Base-by-base conservation (phyloP, 2,888 invertebrate species). In the Metalampra italica region DNA sequence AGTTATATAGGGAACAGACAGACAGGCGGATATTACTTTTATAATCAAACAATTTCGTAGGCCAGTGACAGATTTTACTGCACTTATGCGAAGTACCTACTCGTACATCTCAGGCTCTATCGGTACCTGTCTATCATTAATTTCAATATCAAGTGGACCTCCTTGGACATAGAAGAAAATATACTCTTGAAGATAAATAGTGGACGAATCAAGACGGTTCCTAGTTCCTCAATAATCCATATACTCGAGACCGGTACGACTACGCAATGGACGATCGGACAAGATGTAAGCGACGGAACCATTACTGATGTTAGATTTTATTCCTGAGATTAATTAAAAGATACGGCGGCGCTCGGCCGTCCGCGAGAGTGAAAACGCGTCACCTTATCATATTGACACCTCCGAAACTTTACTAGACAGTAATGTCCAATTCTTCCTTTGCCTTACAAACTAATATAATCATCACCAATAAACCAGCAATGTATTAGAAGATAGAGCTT, bases 261-360 rank as follows among this genome's bases (percentile, higher is more conserved):
- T 68, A 68, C 68, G 71, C 68, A 79, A 78, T 59, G 58, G 57
- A 65, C 60, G 55, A 63, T 60, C 62, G 56, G 61, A 65, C 64
- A 65, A 60, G 64, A 58, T 67, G 64, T 72, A 70, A 72, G 67
- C 68, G 72, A 76, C 72, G 70, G 70, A 76, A 78, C 77, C 69
- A 79, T 79, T 80, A 81, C 72, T 57, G 72, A 69, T 67, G 68
- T 65, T 71, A 80, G 75, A 85, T 84, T 81, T 79, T 82, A 80
- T 79, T 80, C 76, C 76, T 68, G 51, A 84, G 86, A 87, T 88
- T 85, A 88, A 88, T 87, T 88, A 87, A 86, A 88, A 82, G 87
- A 88, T 88, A 87, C 63, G 69, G 64, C 62, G 60, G 68, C 66
- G 69, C 66, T 65, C 63, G 55, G 66, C 64, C 65, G 68, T 68